These are phyloP conservation scores for Noctuana brunneofusca DNA, from an alignment of 2,888 invertebrate genomes.

Conservation along the genomic window DNA sequence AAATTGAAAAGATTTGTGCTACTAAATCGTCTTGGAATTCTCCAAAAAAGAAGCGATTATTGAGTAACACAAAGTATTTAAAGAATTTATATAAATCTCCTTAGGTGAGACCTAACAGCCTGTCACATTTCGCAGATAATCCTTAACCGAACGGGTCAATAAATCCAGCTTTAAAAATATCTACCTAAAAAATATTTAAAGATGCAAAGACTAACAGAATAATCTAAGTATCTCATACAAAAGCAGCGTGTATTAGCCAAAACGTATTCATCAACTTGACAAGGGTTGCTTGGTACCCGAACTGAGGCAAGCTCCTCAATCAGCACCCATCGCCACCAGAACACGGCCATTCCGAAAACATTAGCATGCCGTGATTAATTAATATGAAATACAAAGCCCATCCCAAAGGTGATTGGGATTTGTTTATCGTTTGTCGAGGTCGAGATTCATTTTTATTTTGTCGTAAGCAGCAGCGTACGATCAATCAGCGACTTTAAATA, in stretches of 20 bases:
- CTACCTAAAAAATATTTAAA: neutral
- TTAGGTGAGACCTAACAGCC: too few species aligned
- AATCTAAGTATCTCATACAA: constrained; percentile 16
- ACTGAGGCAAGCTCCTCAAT: constrained; percentile 34
- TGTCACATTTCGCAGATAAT: neutral
- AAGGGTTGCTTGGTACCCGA: constrained; percentile 45
- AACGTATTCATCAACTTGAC: constrained; percentile 54
- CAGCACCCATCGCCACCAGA: constrained; percentile 40
- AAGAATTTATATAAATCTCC: too few species aligned
- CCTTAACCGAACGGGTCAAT: neutral
- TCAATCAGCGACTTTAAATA: too few species aligned
- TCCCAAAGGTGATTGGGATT: constrained; percentile 10
- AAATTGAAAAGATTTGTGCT: too few species aligned
- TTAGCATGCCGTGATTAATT: constrained; percentile 34
- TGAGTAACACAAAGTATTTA: too few species aligned
- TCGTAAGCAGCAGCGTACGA: neutral
- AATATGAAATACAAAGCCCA: constrained; percentile 24
- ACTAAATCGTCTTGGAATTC: too few species aligned
- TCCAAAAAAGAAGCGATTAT: too few species aligned
- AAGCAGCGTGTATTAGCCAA: constrained; percentile 7
- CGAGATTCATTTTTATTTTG: neutral
- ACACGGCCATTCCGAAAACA: constrained; percentile 29
- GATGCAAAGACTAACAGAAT: constrained; percentile 14
- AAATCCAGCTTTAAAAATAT: neutral
- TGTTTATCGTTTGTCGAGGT: constrained; percentile 4